Evolutionary conservation across 2,113 vertebrate genomes (phyloP), one percentile per base, ranked within the genome.

Genomic region (Osmerus mordax): DNA sequence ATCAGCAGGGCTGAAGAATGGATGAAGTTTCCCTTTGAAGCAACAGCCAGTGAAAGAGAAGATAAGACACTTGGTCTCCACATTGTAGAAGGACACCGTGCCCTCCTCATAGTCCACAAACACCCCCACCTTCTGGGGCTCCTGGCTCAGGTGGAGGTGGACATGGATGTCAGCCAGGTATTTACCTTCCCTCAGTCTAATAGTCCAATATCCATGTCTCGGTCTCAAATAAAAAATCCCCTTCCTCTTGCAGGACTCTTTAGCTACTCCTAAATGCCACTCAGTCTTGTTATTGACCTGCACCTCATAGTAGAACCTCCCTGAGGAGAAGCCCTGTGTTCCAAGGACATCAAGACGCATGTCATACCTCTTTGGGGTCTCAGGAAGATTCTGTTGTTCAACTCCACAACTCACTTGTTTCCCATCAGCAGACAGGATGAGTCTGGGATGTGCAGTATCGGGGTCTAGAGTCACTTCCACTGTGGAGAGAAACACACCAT

Each of bases 101-200:
- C 59, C 8, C 3, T 61, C 16, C 16, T 61, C 59, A 61, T 19
- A n/a, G 19, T 61, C 59, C 59, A 61, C 59, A 19, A 61, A 61
- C 18, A 61, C 59, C 19, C 59, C 59, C 59, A 61, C 59, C 19
- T 61, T 61, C 59, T 25, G 59, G 59, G 19, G 59, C 54, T 55
- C 1, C 14, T 55, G 14, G 13, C 14, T 55, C 54, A 55, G 11
- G 13, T 36, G 32, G 32, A 36, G 32, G 32, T 36, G 32, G 7
- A 36, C 4, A 36, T 6, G 32, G 32, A 36, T 36, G 4, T 36
- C 5, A 36, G 58, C 58, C 58, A 3, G 14, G 58, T 60, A 60
- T 23, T 60, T 13, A 9, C 7, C 4, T 36, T 60, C 9, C 19
- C 58, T 13, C 21, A 2, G 9, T 23, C 0, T 12, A 3, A 60